Base-by-base conservation (phyloP, 2,797 vertebrate genomes). In the Poecilia velifera region DNA sequence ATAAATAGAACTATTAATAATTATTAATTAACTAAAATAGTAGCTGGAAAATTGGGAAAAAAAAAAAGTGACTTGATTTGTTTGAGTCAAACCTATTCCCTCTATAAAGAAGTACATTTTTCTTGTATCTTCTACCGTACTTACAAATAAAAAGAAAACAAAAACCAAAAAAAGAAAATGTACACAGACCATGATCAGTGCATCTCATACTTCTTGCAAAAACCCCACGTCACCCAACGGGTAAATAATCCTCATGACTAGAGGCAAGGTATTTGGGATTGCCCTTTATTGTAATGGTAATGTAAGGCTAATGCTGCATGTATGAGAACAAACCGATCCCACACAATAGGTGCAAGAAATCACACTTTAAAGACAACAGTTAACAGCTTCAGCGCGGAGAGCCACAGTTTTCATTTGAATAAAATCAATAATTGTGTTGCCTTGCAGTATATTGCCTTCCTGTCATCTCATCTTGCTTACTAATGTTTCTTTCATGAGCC, bases 401-500 rank as follows among this genome's bases (percentile, higher is more conserved):
- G 84, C 46, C 80, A 73, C 83, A 25, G 81, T 90, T 92, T 91
- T 85, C 84, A 94, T 94, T 94, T 94, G 88, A 94, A 95, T 95
- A 85, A 95, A 96, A 96, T 95, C 95, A 94, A 95, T 96, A 94
- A 93, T 89, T 76, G 93, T 92, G 93, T 95, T 94, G 93, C 95
- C 94, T 95, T 82, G 88, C 90, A 94, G 91, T 93, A 93, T 90
- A 94, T 94, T 92, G 93, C 93, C 86, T 94, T 92, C 86, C 89
- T 92, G 94, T 95, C 90, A 88, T 93, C 93, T 94, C 94, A 91
- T 93, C 93, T 85, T 49, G 84, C 93, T 83, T 5, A 83, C 92
- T 94, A 93, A 95, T 96, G 95, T 96, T 96, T 96, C 92, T 96
- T 96, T 96, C 94, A 96, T 95, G 92, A 96, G 93, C 89, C 91